A percentile compares a stretch with the other conserved stretches of the same genome.
Conservation (phyloP, 2,888 invertebrate genomes). For the Drosophila flavopinicola region DNA sequence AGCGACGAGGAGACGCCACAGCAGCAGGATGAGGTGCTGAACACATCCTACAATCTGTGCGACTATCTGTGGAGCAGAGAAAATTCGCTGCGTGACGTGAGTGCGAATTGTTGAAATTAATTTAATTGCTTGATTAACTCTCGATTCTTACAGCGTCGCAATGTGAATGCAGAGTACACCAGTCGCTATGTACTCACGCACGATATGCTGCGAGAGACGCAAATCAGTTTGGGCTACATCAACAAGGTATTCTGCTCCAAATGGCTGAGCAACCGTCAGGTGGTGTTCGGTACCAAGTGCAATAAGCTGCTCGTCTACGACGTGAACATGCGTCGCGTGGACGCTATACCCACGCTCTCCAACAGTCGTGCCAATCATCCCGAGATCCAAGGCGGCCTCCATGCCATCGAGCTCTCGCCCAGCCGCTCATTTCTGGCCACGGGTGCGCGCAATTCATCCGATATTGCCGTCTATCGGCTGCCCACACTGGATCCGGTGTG, state of each 20-base stretch:
- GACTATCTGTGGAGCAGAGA: conserved; percentile 93
- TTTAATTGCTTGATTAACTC: conserved; percentile 5
- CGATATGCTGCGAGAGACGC: conserved; percentile 94
- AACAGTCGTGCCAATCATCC: conserved; percentile 86
- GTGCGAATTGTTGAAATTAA: background rate
- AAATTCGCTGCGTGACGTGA: conserved; percentile 88
- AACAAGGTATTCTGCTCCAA: conserved; percentile 98
- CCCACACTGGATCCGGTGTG: conserved; percentile 98
- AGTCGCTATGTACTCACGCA: conserved; percentile 95
- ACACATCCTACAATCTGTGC: conserved; percentile 93
- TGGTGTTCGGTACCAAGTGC: conserved; percentile 98
- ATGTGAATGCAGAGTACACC: conserved; percentile 91
- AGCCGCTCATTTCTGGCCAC: conserved; percentile 95
- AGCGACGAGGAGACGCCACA: conserved; percentile 92
- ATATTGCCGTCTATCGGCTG: conserved; percentile 93
- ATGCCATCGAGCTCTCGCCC: conserved; percentile 97
- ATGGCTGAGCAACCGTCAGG: conserved; percentile 97
- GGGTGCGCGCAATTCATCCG: conserved; percentile 95
- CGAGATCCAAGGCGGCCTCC: conserved; percentile 92
- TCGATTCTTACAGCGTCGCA: conserved; percentile 85
- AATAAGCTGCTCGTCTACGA: conserved; percentile 98
- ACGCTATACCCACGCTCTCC: conserved; percentile 94
- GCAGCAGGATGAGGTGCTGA: conserved; percentile 89
- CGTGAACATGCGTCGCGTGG: conserved; percentile 92
- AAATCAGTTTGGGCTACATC: conserved; percentile 92